Percentiles rank a stretch among this genome's conserved stretches.
phyloP scores from a whole-genome alignment of 2,888 invertebrate genomes.

The Cepaea hortensis region DNA sequence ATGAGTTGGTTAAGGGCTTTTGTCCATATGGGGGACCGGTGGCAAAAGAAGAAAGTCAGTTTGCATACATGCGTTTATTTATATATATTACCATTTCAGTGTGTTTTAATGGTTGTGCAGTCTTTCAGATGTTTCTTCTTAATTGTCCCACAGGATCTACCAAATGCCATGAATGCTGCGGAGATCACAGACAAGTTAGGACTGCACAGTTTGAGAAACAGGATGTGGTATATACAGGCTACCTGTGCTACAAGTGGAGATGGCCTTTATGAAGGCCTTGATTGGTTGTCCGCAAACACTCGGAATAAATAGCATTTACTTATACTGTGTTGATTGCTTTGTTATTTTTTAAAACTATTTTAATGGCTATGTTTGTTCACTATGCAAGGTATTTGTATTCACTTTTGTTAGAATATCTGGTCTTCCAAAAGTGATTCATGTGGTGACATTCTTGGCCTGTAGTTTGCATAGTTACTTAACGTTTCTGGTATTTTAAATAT shows the following conservation, averaged over 20 bases:
- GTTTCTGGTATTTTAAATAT: no score
- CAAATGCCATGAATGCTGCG: conserved; percentile 52
- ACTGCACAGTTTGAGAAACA: conserved; percentile 43
- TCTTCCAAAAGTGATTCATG: no score
- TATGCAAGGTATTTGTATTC: background rate
- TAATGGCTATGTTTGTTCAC: background rate
- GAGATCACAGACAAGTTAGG: conserved; percentile 51
- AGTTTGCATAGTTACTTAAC: no score
- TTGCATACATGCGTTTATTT: no score
- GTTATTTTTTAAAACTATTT: background rate
- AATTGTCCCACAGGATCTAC: conserved; percentile 44
- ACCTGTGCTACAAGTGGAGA: conserved; percentile 98
- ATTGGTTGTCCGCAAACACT: conserved; percentile 89
- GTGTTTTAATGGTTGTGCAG: no score
- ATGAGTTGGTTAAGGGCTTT: no score
- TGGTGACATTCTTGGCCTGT: no score
- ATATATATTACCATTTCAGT: no score
- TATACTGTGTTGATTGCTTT: background rate
- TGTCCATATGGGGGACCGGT: no score
- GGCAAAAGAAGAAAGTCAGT: no score
- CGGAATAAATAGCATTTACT: conserved; percentile 17
- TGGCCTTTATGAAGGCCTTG: conserved; percentile 98
- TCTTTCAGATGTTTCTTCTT: no score
- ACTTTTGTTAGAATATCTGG: no score
- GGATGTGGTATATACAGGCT: conserved; percentile 76